A percentile compares a stretch with the other conserved stretches of the same genome.
phyloP scores from a whole-genome alignment of 2,797 vertebrate species.

The Acanthurus leucopareius region DNA sequence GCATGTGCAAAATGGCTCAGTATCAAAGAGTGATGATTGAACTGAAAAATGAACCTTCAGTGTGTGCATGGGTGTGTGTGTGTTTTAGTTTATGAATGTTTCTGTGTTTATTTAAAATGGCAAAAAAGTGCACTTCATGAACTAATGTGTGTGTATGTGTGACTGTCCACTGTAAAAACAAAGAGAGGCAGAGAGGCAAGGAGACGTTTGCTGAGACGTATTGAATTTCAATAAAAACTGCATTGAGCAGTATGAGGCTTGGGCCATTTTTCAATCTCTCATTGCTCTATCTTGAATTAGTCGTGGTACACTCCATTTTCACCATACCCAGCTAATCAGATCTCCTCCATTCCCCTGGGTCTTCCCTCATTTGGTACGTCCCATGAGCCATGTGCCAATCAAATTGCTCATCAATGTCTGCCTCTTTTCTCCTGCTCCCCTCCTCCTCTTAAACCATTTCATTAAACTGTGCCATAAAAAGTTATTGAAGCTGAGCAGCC shows the following conservation, averaged over 20 bases:
- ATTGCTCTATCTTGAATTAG: slow-evolving; percentile 77
- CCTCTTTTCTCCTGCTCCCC: slow-evolving; percentile 41
- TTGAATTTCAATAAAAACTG: slow-evolving; percentile 81
- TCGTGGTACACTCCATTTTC: slow-evolving; percentile 77
- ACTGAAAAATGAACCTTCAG: slow-evolving; percentile 63
- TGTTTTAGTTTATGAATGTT: slow-evolving; percentile 12
- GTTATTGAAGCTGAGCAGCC: slow-evolving; percentile 47
- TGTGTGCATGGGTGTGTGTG: slow-evolving; percentile 26
- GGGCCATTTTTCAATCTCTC: slow-evolving; percentile 77
- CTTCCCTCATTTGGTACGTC: slow-evolving; percentile 77
- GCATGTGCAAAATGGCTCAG: slow-evolving; percentile 79
- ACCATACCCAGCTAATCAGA: slow-evolving; percentile 78
- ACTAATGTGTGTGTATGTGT: slow-evolving; percentile 20
- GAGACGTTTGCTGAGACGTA: slow-evolving; percentile 73
- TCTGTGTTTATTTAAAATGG: slow-evolving; percentile 28
- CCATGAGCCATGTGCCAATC: slow-evolving; percentile 82
- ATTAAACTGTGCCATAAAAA: slow-evolving; percentile 62
- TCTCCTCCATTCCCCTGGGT: slow-evolving; percentile 68
- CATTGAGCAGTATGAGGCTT: slow-evolving; percentile 62
- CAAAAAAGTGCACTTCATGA: slow-evolving; percentile 38
- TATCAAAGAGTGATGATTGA: slow-evolving; percentile 80
- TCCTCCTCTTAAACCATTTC: slow-evolving; percentile 59
- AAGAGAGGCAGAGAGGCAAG: slow-evolving; percentile 53
- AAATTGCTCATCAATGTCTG: slow-evolving; percentile 81
- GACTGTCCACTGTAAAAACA: slow-evolving; percentile 61